phyloP scores from a whole-genome alignment of 2,797 vertebrate species.

The Myiotriccus ornatus region DNA sequence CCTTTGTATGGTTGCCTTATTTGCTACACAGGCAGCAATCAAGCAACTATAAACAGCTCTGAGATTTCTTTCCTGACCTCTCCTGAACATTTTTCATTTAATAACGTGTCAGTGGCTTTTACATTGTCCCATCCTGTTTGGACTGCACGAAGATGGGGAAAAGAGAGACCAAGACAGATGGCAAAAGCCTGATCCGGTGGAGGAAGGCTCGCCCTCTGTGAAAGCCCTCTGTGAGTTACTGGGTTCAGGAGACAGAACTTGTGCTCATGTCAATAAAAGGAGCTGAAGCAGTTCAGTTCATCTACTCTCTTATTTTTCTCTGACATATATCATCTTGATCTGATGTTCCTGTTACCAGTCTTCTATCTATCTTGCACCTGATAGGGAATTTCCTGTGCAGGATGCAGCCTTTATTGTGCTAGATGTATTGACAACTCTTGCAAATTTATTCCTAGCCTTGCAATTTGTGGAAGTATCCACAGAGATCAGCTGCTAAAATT shows the following conservation, averaged over 20 bases:
- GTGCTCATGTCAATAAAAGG: neutral
- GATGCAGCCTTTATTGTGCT: neutral
- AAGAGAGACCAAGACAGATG: neutral
- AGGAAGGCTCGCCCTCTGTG: neutral
- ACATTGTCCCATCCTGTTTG: conserved; percentile 23
- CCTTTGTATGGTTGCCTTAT: conserved; percentile 65
- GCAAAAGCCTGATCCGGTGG: neutral
- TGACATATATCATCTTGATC: neutral
- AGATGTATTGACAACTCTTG: neutral
- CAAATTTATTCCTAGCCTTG: neutral
- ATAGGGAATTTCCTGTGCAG: neutral
- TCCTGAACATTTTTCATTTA: conserved; percentile 58
- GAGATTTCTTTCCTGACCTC: conserved; percentile 57
- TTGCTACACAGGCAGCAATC: conserved; percentile 59
- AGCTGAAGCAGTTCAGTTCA: neutral
- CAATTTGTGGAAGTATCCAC: neutral
- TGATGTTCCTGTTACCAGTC: neutral
- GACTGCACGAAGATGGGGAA: neutral
- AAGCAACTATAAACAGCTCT: conserved; percentile 61
- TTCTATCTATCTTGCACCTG: neutral
- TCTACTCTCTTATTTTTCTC: neutral
- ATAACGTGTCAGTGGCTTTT: conserved; percentile 56
- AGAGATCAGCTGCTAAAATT: neutral
- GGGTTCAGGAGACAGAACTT: neutral
- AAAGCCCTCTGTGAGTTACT: neutral